Evolutionary conservation across 1,140 invertebrate species (phyloP).

Genomic region (Hypothenemus hampei): DNA sequence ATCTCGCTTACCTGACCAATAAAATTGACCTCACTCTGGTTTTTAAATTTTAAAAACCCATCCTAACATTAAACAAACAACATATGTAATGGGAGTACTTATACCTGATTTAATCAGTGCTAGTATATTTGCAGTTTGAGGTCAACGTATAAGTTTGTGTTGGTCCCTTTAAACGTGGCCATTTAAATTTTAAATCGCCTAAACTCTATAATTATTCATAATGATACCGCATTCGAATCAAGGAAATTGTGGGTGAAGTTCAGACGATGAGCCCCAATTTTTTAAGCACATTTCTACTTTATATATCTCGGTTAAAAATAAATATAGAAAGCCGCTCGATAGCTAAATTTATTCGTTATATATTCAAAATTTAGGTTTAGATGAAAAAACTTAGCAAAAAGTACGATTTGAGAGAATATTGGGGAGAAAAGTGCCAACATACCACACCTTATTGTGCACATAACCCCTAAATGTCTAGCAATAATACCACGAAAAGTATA

Average conservation of each 20-base stretch:
- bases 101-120: too few species aligned
- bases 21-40: slow-evolving; percentile 20
- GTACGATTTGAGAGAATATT: background rate
- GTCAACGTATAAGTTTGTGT: slow-evolving; percentile 9
- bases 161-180: slow-evolving; percentile 19
- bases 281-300: slow-evolving; percentile 12
- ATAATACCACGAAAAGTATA: slow-evolving; percentile 18
- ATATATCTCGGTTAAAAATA: background rate
- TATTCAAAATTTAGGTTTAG: background rate
- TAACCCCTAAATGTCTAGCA: slow-evolving; percentile 20
- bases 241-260: background rate
- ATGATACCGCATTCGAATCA: background rate
- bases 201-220: too few species aligned
- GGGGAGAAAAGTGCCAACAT: slow-evolving; percentile 3
- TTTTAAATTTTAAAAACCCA: slow-evolving; percentile 23
- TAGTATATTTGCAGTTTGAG: slow-evolving; percentile 4
- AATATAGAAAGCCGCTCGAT: slow-evolving; percentile 2
- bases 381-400: slow-evolving; percentile 7
- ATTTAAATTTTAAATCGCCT: slow-evolving; percentile 24
- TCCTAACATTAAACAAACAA: slow-evolving; percentile 1
- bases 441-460: slow-evolving; percentile 25
- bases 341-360: background rate
- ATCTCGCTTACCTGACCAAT: slow-evolving; percentile 16
- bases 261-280: background rate
- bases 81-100: background rate